Base-by-base conservation (phyloP, 2,797 vertebrate species). In the Adrianichthys oophorus region DNA sequence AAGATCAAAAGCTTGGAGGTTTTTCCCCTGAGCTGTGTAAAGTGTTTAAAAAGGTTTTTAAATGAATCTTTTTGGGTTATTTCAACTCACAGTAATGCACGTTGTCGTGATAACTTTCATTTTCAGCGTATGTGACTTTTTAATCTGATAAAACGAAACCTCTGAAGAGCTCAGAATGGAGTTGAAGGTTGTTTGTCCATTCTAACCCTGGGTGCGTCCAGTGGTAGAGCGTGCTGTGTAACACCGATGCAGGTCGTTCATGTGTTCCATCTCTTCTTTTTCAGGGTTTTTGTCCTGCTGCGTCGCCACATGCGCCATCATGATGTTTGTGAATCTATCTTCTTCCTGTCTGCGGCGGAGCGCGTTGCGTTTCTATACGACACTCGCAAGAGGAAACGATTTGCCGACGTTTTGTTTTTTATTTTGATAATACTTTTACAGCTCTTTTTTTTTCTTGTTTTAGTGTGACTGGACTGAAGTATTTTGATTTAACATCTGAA, bases 221-320 rank as follows among this genome's bases (percentile, higher is more conserved):
- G 43, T 44, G 15, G 43, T 1, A 44, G 15, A 0, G 29, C 78
- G 85, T 81, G 66, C 66, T 67, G 76, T 74, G 32, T 32, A 18
- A 59, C 47, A 48, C 66, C 72, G 71, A 50, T 64, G 15, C 62
- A 80, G 80, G 55, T 83, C 24, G 78, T 83, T 93, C 86, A 92
- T 84, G 65, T 82, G 70, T 92, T 80, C 91, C 80, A 85, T 93
- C 82, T 93, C 88, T 89, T 93, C 88, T 84, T 92, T 92, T 92
- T 59, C 91, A 93, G 91, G 91, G 90, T 89, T 64, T 85, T 85
- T 79, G 82, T 85, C 72, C 80, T 40, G 59, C 87, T 90, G 80
- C 90, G 90, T 92, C 86, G 85, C 87, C 85, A 52, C 82, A 76
- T 76, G 86, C 86, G 74, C 80, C 85, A 90, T 87, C 88, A 90